phyloP scores from a whole-genome alignment of 2,797 vertebrate genomes.

The Spinus olivaceus region DNA sequence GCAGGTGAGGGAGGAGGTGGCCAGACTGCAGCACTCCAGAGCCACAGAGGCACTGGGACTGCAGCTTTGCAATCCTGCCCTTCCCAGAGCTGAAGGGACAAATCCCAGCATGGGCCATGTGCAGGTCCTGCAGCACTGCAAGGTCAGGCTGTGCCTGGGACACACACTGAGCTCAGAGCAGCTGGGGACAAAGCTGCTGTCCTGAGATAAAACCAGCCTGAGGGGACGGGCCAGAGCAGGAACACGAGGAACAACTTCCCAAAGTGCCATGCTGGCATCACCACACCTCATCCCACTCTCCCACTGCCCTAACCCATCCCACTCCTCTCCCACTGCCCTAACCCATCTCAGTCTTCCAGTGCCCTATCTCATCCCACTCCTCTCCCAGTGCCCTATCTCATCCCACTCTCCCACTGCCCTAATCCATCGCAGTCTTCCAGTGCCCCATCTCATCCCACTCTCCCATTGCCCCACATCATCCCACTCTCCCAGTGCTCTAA shows the following conservation, averaged over 20 bases:
- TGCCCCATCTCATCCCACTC: too few species aligned
- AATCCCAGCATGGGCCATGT: conserved; percentile 21
- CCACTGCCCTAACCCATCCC: too few species aligned
- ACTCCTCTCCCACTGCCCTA: not conserved
- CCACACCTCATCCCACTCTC: not conserved
- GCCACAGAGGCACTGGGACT: not conserved
- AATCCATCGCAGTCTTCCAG: not conserved
- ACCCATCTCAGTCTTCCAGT: too few species aligned
- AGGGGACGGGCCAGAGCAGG: not conserved
- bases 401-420: too few species aligned
- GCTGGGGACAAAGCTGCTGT: not conserved
- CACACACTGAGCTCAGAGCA: not conserved
- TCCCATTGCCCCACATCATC: too few species aligned
- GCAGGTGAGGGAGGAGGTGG: not conserved
- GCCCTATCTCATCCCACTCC: not conserved
- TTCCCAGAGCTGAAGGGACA: not conserved
- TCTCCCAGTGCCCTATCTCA: not conserved
- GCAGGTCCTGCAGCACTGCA: not conserved
- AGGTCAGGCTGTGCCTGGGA: not conserved
- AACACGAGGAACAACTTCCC: not conserved
- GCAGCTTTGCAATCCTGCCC: not conserved
- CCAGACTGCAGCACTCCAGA: not conserved
- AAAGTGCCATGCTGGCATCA: not conserved
- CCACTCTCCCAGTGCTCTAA: not conserved
- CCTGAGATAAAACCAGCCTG: not conserved